Evolutionary conservation across 2,888 invertebrate species (phyloP).

Genomic region (Cylindroiulus punctatus): DNA sequence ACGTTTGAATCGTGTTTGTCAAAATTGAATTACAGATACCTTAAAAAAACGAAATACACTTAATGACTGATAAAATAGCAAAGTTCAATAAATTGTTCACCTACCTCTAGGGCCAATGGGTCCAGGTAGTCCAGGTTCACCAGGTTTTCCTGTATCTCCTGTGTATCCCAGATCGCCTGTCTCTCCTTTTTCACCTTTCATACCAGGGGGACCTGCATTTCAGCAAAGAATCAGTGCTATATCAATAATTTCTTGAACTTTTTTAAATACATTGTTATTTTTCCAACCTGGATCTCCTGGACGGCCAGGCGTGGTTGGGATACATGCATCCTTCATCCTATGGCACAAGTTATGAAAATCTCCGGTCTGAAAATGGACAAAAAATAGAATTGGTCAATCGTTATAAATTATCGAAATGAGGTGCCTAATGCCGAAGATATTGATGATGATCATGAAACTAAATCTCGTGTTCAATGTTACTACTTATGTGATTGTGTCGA

Average conservation of each 20-base stretch:
- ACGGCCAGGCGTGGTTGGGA: not conserved
- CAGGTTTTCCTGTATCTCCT: not conserved
- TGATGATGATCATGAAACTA: too few relatives aligned
- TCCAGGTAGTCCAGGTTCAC: not conserved
- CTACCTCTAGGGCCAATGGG: not conserved
- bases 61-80: not conserved
- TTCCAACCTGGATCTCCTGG: not conserved
- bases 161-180: not conserved
- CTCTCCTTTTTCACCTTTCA: not conserved
- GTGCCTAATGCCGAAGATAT: too few relatives aligned
- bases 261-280: not conserved
- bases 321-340: not conserved
- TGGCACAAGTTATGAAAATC: not conserved
- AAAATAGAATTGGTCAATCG: not conserved
- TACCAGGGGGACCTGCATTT: not conserved
- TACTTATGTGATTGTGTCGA: too few relatives aligned
- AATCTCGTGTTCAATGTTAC: too few relatives aligned
- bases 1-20: not conserved
- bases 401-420: too few relatives aligned
- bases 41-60: not conserved
- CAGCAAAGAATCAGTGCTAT: too few relatives aligned
- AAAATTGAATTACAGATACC: not conserved
- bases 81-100: not conserved
- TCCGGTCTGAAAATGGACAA: conserved; percentile 1
- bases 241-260: not conserved